Evolutionary conservation across 2,888 invertebrate genomes (phyloP).

Genomic region (Dusona sp.): DNA sequence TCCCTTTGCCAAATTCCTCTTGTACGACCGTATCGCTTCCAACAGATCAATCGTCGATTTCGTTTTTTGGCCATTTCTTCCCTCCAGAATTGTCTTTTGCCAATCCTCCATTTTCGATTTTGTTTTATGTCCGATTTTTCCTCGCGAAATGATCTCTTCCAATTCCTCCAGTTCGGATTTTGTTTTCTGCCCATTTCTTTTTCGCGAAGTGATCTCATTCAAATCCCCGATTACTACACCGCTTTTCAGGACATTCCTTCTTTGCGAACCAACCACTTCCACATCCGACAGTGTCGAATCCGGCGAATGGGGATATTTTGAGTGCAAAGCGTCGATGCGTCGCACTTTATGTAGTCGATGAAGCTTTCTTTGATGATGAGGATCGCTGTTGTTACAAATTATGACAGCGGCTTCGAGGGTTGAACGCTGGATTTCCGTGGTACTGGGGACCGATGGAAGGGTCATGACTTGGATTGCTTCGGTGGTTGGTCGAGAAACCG

Average conservation of each 20-base stretch:
- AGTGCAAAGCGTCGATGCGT: slow-evolving; percentile 25
- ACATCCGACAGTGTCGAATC: not conserved
- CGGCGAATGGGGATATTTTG: not conserved
- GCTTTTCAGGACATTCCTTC: not conserved
- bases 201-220: not conserved
- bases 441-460: not conserved
- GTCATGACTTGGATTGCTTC: not conserved
- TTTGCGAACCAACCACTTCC: not conserved
- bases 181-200: not conserved
- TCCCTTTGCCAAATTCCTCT: not conserved
- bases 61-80: not conserved
- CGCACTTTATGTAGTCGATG: slow-evolving; percentile 69
- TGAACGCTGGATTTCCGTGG: not conserved
- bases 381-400: slow-evolving; percentile 71
- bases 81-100: not conserved
- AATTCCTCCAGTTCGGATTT: not conserved
- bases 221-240: not conserved
- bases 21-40: not conserved
- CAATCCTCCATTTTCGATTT: not conserved
- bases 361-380: slow-evolving; percentile 68
- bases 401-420: not conserved
- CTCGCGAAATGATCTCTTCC: not conserved
- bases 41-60: too few relatives aligned
- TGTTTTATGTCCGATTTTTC: not conserved
- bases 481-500: not conserved